Conservation (phyloP, 37 sponge, comb jelly and placozoan species). For the Mnemiopsis leidyi region DNA sequence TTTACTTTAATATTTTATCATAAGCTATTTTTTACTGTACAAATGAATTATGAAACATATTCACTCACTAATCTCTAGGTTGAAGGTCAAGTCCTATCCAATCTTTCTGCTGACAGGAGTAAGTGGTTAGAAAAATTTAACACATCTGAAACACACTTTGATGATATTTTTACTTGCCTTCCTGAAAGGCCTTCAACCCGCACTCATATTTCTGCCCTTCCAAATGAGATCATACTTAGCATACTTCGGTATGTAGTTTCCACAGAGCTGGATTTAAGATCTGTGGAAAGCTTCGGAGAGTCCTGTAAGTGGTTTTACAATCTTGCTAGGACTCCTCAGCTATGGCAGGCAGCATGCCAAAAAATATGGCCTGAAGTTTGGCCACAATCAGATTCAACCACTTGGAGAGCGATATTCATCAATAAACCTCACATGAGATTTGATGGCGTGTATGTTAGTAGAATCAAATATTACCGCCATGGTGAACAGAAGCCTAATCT, state of each 20-base stretch:
- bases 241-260: slow-evolving; percentile 36
- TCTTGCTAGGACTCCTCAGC: slow-evolving; percentile 45
- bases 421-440: slow-evolving; percentile 46
- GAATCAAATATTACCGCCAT: slow-evolving; percentile 21
- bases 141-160: slow-evolving; percentile 15
- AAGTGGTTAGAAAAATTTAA: background rate
- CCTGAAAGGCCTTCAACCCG: background rate
- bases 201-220: slow-evolving; percentile 21
- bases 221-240: slow-evolving; percentile 17
- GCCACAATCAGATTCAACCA: background rate
- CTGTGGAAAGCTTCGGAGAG: background rate
- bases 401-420: slow-evolving; percentile 51
- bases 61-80: background rate
- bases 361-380: slow-evolving; percentile 43
- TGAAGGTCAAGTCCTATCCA: background rate
- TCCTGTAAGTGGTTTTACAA: slow-evolving; percentile 54
- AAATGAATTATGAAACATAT: background rate
- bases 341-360: slow-evolving; percentile 28
- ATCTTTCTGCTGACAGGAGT: background rate
- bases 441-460: slow-evolving; percentile 55
- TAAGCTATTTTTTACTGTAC: too few species aligned
- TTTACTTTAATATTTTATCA: background rate
- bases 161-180: background rate
- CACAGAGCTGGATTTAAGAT: slow-evolving; percentile 41
- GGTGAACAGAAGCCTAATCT: slow-evolving; percentile 34